These are phyloP conservation scores for Smittia sp. DNA, from an alignment of 2,888 invertebrate genomes.

Conservation along the genomic window DNA sequence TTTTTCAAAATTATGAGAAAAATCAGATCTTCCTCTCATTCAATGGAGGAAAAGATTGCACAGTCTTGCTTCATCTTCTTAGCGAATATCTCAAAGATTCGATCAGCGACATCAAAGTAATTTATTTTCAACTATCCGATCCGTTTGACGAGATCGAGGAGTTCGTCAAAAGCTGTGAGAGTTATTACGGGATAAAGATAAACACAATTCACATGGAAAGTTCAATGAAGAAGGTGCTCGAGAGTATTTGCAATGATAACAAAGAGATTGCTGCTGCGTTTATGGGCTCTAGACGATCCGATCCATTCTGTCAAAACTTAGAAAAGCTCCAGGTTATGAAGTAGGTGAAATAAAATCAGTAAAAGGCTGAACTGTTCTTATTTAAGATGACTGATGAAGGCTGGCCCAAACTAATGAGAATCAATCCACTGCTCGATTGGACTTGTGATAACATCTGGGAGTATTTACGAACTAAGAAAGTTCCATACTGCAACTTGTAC, in stretches of 20 bases:
- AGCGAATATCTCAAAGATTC: slow-evolving; percentile 48
- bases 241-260: slow-evolving; percentile 59
- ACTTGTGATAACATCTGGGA: slow-evolving; percentile 88
- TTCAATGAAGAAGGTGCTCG: slow-evolving; percentile 70
- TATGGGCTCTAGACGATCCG: slow-evolving; percentile 88
- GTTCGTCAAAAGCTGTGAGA: slow-evolving; percentile 71
- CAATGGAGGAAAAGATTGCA: slow-evolving; percentile 99
- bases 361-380: not conserved
- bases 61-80: slow-evolving; percentile 76
- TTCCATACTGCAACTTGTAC: slow-evolving; percentile 91
- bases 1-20: slow-evolving; percentile 62
- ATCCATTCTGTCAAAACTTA: slow-evolving; percentile 74
- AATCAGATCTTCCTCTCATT: slow-evolving; percentile 86
- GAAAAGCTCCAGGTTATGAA: slow-evolving; percentile 72
- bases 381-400: slow-evolving; percentile 69
- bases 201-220: slow-evolving; percentile 64
- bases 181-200: slow-evolving; percentile 72
- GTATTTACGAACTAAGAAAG: slow-evolving; percentile 70
- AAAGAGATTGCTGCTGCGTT: slow-evolving; percentile 73
- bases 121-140: slow-evolving; percentile 77
- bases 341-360: slow-evolving; percentile 44
- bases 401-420: slow-evolving; percentile 88
- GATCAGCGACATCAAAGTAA: slow-evolving; percentile 59
- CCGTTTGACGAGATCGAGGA: slow-evolving; percentile 83
- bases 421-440: slow-evolving; percentile 92